Evolutionary conservation across 2,797 vertebrate species (phyloP).

Genomic region (Emydoidea blandingii): DNA sequence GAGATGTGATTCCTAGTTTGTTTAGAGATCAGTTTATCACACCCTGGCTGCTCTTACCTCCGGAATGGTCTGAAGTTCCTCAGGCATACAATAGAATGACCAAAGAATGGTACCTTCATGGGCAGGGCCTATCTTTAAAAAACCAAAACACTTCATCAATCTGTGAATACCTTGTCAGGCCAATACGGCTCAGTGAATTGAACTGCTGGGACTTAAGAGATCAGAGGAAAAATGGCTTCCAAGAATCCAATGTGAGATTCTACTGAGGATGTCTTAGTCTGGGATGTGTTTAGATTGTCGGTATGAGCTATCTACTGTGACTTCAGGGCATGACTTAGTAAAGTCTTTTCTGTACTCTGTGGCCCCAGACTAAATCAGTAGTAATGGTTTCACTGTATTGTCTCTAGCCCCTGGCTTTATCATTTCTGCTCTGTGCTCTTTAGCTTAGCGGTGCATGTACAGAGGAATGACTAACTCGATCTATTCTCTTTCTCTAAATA

Average conservation of each 20-base stretch:
- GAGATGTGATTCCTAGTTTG: not conserved
- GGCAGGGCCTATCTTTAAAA: not conserved
- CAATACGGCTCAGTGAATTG: not conserved
- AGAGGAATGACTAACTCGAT: not conserved
- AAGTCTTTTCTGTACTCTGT: not conserved
- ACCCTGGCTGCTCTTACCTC: not conserved
- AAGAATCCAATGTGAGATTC: not conserved
- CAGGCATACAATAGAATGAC: not conserved
- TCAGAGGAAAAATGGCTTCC: not conserved
- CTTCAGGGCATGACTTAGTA: not conserved
- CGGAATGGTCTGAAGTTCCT: not conserved
- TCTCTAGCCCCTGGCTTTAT: not conserved
- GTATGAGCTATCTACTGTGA: not conserved
- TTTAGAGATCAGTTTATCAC: not conserved
- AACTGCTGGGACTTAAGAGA: not conserved
- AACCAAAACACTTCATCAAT: not conserved
- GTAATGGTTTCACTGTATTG: not conserved
- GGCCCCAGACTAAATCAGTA: not conserved
- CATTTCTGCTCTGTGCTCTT: not conserved
- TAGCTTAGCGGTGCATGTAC: not conserved
- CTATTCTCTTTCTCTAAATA: not conserved
- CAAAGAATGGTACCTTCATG: not conserved
- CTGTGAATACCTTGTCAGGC: not conserved
- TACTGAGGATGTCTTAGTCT: not conserved
- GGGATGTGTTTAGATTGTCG: not conserved